A percentile compares a stretch with the other conserved stretches of the same genome.
These are phyloP conservation scores for Drosophila eohydei DNA, from an alignment of 2,888 invertebrate genomes.

Conservation along the genomic window DNA sequence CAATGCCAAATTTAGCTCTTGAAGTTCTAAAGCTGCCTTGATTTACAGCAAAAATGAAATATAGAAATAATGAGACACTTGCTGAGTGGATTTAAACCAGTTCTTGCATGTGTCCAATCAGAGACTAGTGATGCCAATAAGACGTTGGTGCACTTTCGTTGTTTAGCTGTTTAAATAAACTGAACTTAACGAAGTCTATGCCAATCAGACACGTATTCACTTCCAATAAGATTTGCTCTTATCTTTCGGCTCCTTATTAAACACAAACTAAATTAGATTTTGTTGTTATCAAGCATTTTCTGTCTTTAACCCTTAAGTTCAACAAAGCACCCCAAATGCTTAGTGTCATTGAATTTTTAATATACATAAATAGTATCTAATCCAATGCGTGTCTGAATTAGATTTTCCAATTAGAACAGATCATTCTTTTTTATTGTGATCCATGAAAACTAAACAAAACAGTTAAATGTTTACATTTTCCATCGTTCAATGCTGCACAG, in stretches of 20 bases:
- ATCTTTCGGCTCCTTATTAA: not conserved
- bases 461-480: not conserved
- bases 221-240: not conserved
- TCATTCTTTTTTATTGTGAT: not conserved
- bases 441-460: not conserved
- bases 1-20: constrained; percentile 16
- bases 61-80: not conserved
- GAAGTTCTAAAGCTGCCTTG: constrained; percentile 14
- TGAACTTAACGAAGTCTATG: not conserved
- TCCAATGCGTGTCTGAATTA: not conserved
- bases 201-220: not conserved
- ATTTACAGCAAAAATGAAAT: not conserved
- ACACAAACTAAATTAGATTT: not conserved
- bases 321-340: not conserved
- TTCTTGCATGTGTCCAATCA: not conserved
- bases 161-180: not conserved
- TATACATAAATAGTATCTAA: not conserved
- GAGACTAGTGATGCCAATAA: not conserved
- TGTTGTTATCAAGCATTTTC: not conserved
- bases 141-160: not conserved
- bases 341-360: not conserved
- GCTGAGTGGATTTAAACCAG: not conserved
- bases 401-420: not conserved
- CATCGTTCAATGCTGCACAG: not conserved
- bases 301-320: not conserved